Evolutionary conservation across 2,113 vertebrate genomes (phyloP).

Genomic region (Sander vitreus): DNA sequence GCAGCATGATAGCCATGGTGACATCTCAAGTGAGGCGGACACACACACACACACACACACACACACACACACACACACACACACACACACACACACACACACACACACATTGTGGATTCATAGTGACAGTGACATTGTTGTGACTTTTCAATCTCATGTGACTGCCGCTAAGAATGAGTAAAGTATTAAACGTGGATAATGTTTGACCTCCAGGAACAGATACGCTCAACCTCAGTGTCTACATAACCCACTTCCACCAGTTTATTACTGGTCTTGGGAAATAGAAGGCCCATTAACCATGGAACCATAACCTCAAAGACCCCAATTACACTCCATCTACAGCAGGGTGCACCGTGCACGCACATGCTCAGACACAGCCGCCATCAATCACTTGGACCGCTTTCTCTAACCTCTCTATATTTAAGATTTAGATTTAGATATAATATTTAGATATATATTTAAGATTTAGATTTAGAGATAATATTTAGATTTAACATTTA

Average conservation of each 20-base stretch:
- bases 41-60: slow-evolving; percentile 13
- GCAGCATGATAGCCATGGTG: slow-evolving; percentile 61
- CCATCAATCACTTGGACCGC: slow-evolving; percentile 33
- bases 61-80: neutral
- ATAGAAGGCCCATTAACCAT: slow-evolving; percentile 18
- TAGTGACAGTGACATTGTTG: slow-evolving; percentile 46
- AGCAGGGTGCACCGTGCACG: slow-evolving; percentile 1
- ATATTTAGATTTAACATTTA: too few species aligned
- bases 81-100: neutral
- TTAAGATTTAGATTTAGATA: too few species aligned
- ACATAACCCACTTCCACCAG: slow-evolving; percentile 6
- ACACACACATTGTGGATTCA: neutral
- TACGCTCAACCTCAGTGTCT: neutral
- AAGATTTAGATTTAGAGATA: too few species aligned
- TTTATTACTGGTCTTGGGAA: slow-evolving; percentile 60
- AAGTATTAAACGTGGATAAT: slow-evolving; percentile 51
- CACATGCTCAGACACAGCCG: slow-evolving; percentile 22
- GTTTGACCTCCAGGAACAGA: slow-evolving; percentile 45
- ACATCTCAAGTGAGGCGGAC: slow-evolving; percentile 61
- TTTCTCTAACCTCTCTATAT: slow-evolving; percentile 42
- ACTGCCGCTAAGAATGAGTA: slow-evolving; percentile 27
- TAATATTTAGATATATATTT: too few species aligned
- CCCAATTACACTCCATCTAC: neutral
- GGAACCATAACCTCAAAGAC: slow-evolving; percentile 54
- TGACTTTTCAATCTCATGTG: slow-evolving; percentile 63